Evolutionary conservation across 2,797 vertebrate species (phyloP), one percentile per base, ranked within the genome.

Genomic region (Brachyalestes nurse): DNA sequence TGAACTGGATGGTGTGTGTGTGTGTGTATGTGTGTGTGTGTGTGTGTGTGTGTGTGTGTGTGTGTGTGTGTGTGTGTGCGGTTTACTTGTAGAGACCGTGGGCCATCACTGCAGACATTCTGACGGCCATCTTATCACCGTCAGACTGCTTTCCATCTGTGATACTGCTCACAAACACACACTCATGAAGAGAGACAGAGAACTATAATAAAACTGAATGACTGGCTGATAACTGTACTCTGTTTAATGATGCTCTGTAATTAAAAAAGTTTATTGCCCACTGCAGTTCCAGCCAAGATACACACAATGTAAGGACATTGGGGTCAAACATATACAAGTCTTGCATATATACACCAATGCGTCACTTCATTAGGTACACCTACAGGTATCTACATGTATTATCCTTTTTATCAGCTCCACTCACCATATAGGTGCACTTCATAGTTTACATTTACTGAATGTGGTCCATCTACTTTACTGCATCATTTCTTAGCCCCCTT

Each of bases 181-280:
- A 82, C 82, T 80, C 86, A 83, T 80, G 38, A 51, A 75, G 73
- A 83, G 78, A 80, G 81, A 80, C 85, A 83, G 81, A 47, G 28
- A 82, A 82, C 62, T 53, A 51, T 49, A 58, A 78, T 92, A 92
- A 92, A 85, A 82, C 87, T 69, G 89, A 91, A 88, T 88, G 88
- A 89, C 28, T 90, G 88, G 88, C 88, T 90, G 92, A 93, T 92
- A 93, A 87, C 85, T 86, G 82, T 87, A 88, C 84, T 90, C 75
- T 79, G 84, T 85, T 85, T 87, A 89, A 90, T 89, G 88, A 91
- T 90, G 86, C 85, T 88, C 87, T 91, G 82, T 90, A 90, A 92
- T 92, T 91, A n/a, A 90, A 82, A 10, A 64, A 69, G 82, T 93
- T 93, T 92, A 93, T 88, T 89, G 87, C 80, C 86, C 75, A 85